Percentiles rank a stretch among this genome's conserved stretches.
These are phyloP conservation scores for Olivierus martensii DNA, from an alignment of 1,140 invertebrate species.

Conservation along the genomic window DNA sequence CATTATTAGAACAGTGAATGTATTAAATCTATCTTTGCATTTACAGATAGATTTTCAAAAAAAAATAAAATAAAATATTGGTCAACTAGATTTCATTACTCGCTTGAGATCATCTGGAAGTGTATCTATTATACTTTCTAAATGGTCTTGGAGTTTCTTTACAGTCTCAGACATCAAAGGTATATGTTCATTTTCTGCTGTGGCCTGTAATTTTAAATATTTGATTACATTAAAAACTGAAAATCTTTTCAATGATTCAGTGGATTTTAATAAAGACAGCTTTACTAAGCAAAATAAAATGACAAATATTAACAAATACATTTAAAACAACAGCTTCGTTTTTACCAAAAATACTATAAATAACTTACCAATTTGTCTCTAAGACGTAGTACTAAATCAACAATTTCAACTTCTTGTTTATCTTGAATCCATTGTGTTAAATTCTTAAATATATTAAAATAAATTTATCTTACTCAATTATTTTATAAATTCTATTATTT, in stretches of 20 bases:
- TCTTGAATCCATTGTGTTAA: conserved; percentile 74
- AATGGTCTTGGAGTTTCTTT: conserved; percentile 55
- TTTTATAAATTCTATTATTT: no score
- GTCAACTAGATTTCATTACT: conserved; percentile 41
- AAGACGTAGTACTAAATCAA: conserved; percentile 84
- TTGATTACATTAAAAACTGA: no score
- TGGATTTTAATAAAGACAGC: no score
- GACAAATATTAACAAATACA: no score
- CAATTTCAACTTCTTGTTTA: conserved; percentile 89
- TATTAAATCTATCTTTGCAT: no score
- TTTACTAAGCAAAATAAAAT: no score
- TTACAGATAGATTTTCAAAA: no score
- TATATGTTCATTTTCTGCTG: conserved; percentile 42
- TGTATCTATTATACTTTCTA: conserved; percentile 66
- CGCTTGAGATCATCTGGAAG: conserved; percentile 79
- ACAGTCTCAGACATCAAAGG: conserved; percentile 52
- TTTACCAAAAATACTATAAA: conserved; percentile 22
- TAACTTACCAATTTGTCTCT: conserved; percentile 49
- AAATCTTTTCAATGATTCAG: no score
- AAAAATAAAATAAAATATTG: no score
- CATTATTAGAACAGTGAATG: no score
- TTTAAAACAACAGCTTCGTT: no score
- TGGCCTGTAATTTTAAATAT: conserved; percentile 37
- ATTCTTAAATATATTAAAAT: conserved; percentile 44
- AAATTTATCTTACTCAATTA: no score